Evolutionary conservation across 2,888 invertebrate genomes (phyloP), one percentile per base, ranked within the genome.

Genomic region (Euclidia mi): DNA sequence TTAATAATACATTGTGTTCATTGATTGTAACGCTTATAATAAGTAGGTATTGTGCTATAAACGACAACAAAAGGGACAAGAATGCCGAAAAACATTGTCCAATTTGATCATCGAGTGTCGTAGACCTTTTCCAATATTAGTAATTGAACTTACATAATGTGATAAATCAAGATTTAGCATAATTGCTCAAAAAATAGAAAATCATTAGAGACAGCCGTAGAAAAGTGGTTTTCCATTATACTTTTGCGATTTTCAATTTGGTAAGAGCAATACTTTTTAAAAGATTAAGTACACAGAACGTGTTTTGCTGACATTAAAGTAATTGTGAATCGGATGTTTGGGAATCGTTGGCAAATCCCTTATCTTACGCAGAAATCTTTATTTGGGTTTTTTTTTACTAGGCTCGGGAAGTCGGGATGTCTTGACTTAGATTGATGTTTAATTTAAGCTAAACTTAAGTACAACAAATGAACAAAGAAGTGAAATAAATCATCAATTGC

Each of bases 231-330:
- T 73, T 66, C 70, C 71, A 81, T 80, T 80, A 71, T 76, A 81
- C 56, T 82, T 74, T 58, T 61, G 45, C 73, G 64, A 78, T 77
- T 82, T 78, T 71, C 80, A 79, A 76, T 81, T 82, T 77, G 65
- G 55, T 65, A 76, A 71, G 70, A 57, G 69, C 45, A 76, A 73
- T 76, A 67, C 71, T 62, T 69, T 65, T 59, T 60, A 75, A 66
- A 74, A 76, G 82, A 79, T 78, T 78, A 63, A 59, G 51, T 68
- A 58, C 72, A 81, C 67, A 74, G 77, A 53, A 2, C 71, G 78
- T 45, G 42, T 12, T 55, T 45, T 51, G 31, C 56, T 58, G 38
- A 17, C 28, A 48, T 29, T 40, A 38, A 14, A 15, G 25, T 37
- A 48, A 34, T 40, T 1, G 6, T 12, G 9, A 11, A 20, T 48